These are phyloP conservation scores for Cheilosia grossa DNA, from an alignment of 2,888 invertebrate species.

Conservation along the genomic window DNA sequence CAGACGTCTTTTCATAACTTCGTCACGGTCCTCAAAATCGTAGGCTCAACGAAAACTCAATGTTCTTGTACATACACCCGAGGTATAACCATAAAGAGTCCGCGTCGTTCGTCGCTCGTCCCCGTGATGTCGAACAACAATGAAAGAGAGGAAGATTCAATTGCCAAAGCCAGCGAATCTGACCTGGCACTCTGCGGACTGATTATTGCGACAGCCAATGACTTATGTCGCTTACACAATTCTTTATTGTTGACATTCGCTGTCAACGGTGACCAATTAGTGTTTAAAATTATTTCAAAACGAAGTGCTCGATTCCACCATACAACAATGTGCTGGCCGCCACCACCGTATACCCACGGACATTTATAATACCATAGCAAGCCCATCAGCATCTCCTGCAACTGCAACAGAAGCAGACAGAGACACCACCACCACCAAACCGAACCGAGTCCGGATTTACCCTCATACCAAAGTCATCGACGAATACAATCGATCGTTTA, in stretches of 20 bases:
- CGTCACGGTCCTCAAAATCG: background rate
- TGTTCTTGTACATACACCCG: background rate
- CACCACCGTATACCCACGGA: conserved; percentile 15
- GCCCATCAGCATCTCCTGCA: conserved; percentile 46
- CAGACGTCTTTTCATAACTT: background rate
- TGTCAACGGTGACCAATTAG: conserved; percentile 75
- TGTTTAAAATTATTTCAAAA: conserved; percentile 74
- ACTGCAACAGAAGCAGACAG: conserved; percentile 64
- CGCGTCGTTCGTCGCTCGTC: background rate
- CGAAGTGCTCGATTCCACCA: conserved; percentile 58
- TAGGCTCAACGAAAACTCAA: too few relatives aligned
- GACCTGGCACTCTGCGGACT: conserved; percentile 70
- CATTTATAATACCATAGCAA: conserved; percentile 26
- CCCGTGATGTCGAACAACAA: conserved; percentile 5
- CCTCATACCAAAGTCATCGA: conserved; percentile 67
- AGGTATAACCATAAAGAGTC: background rate
- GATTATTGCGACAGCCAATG: conserved; percentile 74
- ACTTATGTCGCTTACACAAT: conserved; percentile 73
- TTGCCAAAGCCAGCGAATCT: conserved; percentile 48
- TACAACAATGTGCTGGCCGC: conserved; percentile 52
- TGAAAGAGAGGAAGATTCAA: conserved; percentile 37
- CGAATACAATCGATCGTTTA: conserved; percentile 78
- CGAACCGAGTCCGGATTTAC: conserved; percentile 57
- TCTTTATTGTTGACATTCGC: conserved; percentile 73
- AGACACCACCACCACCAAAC: background rate